A percentile compares a stretch with the other conserved stretches of the same genome.
phyloP scores from a whole-genome alignment of 2,888 invertebrate genomes.

The Arenicola marina region DNA sequence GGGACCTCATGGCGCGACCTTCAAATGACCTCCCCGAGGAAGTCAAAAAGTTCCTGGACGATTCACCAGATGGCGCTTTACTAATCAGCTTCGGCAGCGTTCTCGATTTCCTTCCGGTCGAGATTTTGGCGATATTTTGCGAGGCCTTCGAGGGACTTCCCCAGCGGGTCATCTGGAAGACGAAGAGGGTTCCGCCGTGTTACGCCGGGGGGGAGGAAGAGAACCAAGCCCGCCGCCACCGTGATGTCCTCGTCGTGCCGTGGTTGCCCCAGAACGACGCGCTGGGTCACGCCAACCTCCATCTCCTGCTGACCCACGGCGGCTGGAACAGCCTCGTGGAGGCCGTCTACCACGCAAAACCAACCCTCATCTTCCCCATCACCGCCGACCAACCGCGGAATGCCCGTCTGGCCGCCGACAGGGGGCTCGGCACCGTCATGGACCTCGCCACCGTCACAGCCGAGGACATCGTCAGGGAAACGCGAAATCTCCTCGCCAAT shows the following conservation, averaged over 20 bases:
- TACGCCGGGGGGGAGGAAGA: too few relatives aligned
- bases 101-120: constrained; percentile 5
- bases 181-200: background rate
- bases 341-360: background rate
- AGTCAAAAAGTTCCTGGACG: constrained; percentile 7
- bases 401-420: constrained; percentile 1
- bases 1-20: background rate
- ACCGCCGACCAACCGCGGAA: constrained; percentile 7
- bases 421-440: constrained; percentile 14
- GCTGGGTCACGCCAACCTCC: background rate
- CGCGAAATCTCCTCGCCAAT: background rate
- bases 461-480: constrained; percentile 9
- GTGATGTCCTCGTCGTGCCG: background rate
- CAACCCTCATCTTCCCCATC: background rate
- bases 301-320: background rate
- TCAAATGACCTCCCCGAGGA: constrained; percentile 3
- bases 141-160: background rate
- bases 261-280: constrained; percentile 6
- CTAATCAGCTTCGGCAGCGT: constrained; percentile 9
- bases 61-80: constrained; percentile 3
- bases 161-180: constrained; percentile 2
- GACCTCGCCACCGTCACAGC: constrained; percentile 1
- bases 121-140: constrained; percentile 1
- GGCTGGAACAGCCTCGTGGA: background rate
- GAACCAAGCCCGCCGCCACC: background rate